These are phyloP conservation scores for Chlorospingus flavigularis DNA, from an alignment of 2,797 vertebrate species.

Conservation along the genomic window DNA sequence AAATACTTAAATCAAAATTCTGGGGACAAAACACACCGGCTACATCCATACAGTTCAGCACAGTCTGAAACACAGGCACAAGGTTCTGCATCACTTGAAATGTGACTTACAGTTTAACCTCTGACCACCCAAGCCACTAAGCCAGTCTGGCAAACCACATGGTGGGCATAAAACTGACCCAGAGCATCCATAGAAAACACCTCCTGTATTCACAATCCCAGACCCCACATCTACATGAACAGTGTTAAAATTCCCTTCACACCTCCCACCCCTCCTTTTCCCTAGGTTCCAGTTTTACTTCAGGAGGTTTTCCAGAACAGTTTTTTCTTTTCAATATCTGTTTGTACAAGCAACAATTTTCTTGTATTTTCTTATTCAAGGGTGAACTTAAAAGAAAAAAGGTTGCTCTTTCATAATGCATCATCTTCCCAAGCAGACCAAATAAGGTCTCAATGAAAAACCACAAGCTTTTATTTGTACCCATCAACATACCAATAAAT, in stretches of 20 bases:
- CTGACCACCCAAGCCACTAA: not conserved
- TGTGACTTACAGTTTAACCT: not conserved
- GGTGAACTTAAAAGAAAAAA: not conserved
- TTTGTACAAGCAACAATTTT: not conserved
- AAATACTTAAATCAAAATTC: not conserved
- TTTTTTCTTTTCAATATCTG: not conserved
- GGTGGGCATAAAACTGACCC: not conserved
- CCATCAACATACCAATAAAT: not conserved
- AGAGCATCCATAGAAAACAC: not conserved
- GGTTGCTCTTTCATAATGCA: not conserved
- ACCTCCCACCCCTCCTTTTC: not conserved
- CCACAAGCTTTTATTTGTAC: not conserved
- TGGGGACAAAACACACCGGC: not conserved
- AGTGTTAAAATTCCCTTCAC: not conserved
- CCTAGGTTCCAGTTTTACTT: not conserved
- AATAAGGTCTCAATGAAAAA: not conserved
- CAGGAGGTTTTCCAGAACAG: not conserved
- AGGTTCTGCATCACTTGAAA: not conserved
- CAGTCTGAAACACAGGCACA: not conserved
- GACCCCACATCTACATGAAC: not conserved
- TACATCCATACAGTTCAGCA: not conserved
- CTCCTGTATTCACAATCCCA: not conserved
- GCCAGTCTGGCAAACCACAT: not conserved
- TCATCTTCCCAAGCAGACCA: not conserved
- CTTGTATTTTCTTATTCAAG: not conserved